Conservation (phyloP, 2,888 invertebrate genomes). For the Pocota personata region DNA sequence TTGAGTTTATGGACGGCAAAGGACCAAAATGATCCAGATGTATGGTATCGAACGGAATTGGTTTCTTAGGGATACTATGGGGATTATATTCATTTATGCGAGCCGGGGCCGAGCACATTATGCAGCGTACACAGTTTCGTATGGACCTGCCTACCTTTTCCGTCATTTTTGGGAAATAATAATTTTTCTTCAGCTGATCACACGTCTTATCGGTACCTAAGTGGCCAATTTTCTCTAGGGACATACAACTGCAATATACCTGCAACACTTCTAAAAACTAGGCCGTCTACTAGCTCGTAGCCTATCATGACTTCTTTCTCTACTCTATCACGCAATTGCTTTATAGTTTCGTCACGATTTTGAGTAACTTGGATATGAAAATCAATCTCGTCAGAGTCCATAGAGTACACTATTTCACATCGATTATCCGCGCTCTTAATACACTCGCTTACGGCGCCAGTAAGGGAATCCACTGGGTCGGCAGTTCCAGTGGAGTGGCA, state of each 20-base stretch:
- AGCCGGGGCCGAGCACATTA: background rate
- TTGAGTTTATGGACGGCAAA: background rate
- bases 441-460: background rate
- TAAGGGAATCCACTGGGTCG: background rate
- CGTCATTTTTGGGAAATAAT: constrained; percentile 18
- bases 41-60: constrained; percentile 20
- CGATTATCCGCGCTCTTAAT: background rate
- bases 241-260: constrained; percentile 12
- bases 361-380: constrained; percentile 6
- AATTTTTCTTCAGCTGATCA: background rate
- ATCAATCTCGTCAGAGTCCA: constrained; percentile 17
- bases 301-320: background rate
- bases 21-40: constrained; percentile 24
- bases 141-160: constrained; percentile 6
- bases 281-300: constrained; percentile 1
- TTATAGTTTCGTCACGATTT: too few relatives aligned
- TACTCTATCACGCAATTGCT: background rate
- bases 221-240: constrained; percentile 12
- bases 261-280: constrained; percentile 11
- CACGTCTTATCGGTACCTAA: background rate
- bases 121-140: constrained; percentile 30
- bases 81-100: constrained; percentile 1
- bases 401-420: background rate
- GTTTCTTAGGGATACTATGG: background rate
- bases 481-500: constrained; percentile 17